These are phyloP conservation scores for Tanaodytes sp. DNA, from an alignment of 2,888 invertebrate species.

Conservation along the genomic window DNA sequence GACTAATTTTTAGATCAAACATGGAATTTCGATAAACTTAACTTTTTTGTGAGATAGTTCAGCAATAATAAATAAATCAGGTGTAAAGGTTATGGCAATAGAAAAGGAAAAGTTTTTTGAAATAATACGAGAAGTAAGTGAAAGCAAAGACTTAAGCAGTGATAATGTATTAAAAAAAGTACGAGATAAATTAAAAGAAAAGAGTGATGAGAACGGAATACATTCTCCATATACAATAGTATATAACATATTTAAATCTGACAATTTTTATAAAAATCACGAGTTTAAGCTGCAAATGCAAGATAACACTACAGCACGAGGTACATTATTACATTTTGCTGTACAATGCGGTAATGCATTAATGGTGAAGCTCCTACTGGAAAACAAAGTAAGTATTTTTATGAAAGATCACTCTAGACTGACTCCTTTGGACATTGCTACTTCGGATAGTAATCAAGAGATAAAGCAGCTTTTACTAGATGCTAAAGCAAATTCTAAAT, in stretches of 20 bases:
- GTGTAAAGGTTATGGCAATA: slow-evolving; percentile 11
- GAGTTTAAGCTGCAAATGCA: background rate
- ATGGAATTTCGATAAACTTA: slow-evolving; percentile 14
- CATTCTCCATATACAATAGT: no score
- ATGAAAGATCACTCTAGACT: background rate
- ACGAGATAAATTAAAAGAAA: slow-evolving; percentile 6
- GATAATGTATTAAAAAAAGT: slow-evolving; percentile 11
- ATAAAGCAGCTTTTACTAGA: slow-evolving; percentile 8
- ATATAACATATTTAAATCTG: no score
- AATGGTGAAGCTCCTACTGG: slow-evolving; percentile 6
- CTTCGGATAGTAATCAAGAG: slow-evolving; percentile 13
- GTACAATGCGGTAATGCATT: background rate
- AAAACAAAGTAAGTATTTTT: slow-evolving; percentile 1
- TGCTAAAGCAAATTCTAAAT: slow-evolving; percentile 8
- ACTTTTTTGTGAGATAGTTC: slow-evolving; percentile 16
- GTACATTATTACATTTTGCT: slow-evolving; percentile 6
- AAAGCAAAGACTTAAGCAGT: slow-evolving; percentile 2
- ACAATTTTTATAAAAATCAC: no score
- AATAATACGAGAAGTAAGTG: slow-evolving; percentile 10
- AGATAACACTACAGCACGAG: no score
- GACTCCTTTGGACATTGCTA: slow-evolving; percentile 11
- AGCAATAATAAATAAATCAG: slow-evolving; percentile 20
- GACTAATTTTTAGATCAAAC: slow-evolving; percentile 18
- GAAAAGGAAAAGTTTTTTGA: slow-evolving; percentile 18
- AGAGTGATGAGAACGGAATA: no score